phyloP scores from a whole-genome alignment of 2,113 vertebrate genomes.

The Semicossyphus pulcher region DNA sequence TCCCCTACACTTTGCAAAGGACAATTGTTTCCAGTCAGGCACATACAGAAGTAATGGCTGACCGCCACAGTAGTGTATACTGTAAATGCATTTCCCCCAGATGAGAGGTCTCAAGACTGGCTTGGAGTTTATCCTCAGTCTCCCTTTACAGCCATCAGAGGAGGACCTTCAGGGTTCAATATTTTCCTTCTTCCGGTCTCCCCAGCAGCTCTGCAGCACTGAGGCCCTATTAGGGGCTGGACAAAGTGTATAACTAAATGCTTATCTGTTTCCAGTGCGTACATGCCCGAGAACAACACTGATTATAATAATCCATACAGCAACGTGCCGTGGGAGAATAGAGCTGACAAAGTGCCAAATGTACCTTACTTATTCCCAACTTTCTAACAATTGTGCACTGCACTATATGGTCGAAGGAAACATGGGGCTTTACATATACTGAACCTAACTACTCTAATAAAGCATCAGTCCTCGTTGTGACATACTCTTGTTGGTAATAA shows the following conservation, averaged over 20 bases:
- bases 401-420: neutral
- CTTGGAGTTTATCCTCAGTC: constrained; percentile 28
- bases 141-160: constrained; percentile 62
- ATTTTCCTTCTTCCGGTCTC: constrained; percentile 72
- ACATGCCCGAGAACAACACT: constrained; percentile 31
- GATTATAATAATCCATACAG: constrained; percentile 20
- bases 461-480: neutral
- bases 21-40: constrained; percentile 20
- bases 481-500: neutral
- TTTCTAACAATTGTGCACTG: neutral
- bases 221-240: constrained; percentile 61
- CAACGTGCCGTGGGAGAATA: neutral
- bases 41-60: constrained; percentile 21
- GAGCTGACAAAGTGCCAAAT: neutral
- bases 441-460: neutral
- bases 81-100: constrained; percentile 39
- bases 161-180: constrained; percentile 72
- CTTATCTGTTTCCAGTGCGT: constrained; percentile 48
- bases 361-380: too few species aligned
- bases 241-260: constrained; percentile 44
- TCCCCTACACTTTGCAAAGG: constrained; percentile 40
- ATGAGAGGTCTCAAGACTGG: constrained; percentile 33
- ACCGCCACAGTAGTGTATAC: constrained; percentile 7
- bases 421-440: too few species aligned
- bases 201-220: constrained; percentile 28